Evolutionary conservation across 2,888 invertebrate species (phyloP), one percentile per base, ranked within the genome.

Genomic region (Tricholauxania praeusta): DNA sequence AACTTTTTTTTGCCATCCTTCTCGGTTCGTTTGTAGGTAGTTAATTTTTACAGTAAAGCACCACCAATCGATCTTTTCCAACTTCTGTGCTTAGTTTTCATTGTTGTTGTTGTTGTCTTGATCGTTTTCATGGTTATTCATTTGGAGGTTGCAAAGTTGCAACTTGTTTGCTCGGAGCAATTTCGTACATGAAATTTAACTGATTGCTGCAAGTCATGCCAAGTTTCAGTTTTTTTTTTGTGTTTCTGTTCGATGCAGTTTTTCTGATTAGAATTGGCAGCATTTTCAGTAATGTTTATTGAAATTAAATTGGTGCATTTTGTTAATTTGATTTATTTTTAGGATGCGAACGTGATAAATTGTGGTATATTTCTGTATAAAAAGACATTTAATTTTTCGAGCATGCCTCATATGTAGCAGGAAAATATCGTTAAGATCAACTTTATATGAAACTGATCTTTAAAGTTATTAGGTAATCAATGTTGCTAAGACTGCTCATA

Each of bases 51-150:
- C 12, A 19, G 12, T 28, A 12, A 52, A 55, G 19, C 14, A 39
- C 55, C 67, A 62, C 52, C 52, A 59, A 69, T 69, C 68, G 59
- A 69, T 69, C 68, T 59, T 60, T 28, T 63, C n/a, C 63, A 63
- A 52, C 69, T 69, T 69, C 68, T 48, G 48, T 59, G 22, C 68
- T 39, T n/a, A 15, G 59, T 39, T 57, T 17, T 32, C 19, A 12
- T 3, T 47, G 52, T 15, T 52, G 66, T 65, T 28, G 52, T 17
- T 67, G 55, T 32, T 53, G 66, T 39, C 22, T 55, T 53, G 48
- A 63, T 63, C 63, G 39, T 52, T 66, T 64, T 66, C 53, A 66
- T 48, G 69, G 15, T 68, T 60, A 48, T 32, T 62, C 63, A 47
- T 63, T 32, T 39, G 19, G 63, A 32, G 10, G 32, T 19, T 17